These are phyloP conservation scores for Sinodicranocentrus sp. DNA, from an alignment of 2,888 invertebrate genomes.

Conservation along the genomic window DNA sequence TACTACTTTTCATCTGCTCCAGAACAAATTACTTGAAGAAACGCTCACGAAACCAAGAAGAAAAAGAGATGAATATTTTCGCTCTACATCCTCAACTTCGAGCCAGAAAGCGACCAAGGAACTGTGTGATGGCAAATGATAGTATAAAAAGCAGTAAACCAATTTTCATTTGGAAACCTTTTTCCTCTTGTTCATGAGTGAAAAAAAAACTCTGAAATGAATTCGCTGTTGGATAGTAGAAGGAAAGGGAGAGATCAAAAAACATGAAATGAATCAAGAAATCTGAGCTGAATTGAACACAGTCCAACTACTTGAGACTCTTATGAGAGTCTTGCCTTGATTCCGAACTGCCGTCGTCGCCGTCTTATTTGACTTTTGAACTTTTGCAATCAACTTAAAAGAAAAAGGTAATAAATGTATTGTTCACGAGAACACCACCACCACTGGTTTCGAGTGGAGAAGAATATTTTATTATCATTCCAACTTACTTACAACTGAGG, in stretches of 20 bases:
- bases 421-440: constrained; percentile 39
- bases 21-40: constrained; percentile 34
- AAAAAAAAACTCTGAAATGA: constrained; percentile 12
- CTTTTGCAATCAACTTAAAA: constrained; percentile 65
- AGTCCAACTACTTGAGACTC: too few species aligned
- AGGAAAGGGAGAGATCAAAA: constrained; percentile 40
- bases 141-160: constrained; percentile 19
- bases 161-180: constrained; percentile 36
- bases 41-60: neutral
- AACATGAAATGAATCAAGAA: constrained; percentile 57
- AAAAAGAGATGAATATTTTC: constrained; percentile 5
- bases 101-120: neutral
- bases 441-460: neutral
- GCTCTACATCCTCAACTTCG: neutral
- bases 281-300: constrained; percentile 38
- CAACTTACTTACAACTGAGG: too few species aligned
- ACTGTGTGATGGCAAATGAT: neutral
- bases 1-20: constrained; percentile 18
- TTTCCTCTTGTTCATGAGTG: neutral
- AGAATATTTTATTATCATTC: constrained; percentile 57
- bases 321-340: constrained; percentile 5
- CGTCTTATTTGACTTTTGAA: constrained; percentile 62
- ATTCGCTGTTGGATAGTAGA: constrained; percentile 34
- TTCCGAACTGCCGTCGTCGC: constrained; percentile 15
- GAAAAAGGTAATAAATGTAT: constrained; percentile 63